Percentiles rank a stretch among this genome's conserved stretches.
These are phyloP conservation scores for Cyprinus carpio DNA, from an alignment of 2,113 vertebrate species.

Conservation along the genomic window DNA sequence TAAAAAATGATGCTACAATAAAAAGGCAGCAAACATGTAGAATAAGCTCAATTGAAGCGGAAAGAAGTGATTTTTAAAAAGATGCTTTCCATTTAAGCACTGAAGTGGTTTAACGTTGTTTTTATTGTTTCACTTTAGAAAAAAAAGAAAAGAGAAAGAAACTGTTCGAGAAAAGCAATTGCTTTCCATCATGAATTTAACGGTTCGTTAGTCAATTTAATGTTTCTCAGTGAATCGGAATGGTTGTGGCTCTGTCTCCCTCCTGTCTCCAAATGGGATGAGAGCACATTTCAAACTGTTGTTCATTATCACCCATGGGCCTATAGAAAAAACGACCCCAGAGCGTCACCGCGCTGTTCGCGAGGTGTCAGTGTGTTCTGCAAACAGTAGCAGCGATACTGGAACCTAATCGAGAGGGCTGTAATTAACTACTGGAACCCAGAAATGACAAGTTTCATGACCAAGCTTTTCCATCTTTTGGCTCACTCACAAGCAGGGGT, in stretches of 20 bases:
- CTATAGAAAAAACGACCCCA: conserved; percentile 40
- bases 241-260: conserved; percentile 89
- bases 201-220: conserved; percentile 94
- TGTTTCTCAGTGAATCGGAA: conserved; percentile 95
- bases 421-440: neutral
- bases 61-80: neutral
- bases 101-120: conserved; percentile 87
- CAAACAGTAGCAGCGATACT: conserved; percentile 20
- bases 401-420: conserved; percentile 33
- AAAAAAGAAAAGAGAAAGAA: conserved; percentile 65
- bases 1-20: neutral
- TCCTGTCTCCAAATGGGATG: conserved; percentile 82
- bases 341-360: neutral
- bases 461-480: conserved; percentile 1
- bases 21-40: neutral
- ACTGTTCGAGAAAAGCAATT: conserved; percentile 93
- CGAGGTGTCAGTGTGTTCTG: neutral
- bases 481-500: neutral
- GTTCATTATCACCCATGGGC: conserved; percentile 49
- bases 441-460: conserved; percentile 4
- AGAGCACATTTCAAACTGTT: conserved; percentile 84
- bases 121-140: conserved; percentile 81
- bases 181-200: conserved; percentile 93
- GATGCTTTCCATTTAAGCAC: conserved; percentile 63
- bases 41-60: neutral